These are phyloP conservation scores for Shinisaurus crocodilurus DNA, from an alignment of 2,113 vertebrate genomes.

Conservation along the genomic window DNA sequence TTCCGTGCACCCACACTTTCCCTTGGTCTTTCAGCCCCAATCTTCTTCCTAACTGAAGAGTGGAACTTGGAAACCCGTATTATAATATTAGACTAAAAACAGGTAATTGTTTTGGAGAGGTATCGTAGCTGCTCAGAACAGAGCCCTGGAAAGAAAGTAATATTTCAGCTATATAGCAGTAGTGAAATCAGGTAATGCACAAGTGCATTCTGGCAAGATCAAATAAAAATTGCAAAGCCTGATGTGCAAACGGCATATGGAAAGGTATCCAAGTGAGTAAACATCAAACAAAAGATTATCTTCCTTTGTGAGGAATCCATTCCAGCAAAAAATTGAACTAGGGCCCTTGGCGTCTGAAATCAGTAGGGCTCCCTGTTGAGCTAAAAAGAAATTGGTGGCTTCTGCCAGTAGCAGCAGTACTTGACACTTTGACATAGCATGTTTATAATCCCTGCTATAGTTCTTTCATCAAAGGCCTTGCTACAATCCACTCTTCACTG, in stretches of 20 bases:
- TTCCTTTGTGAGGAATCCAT: constrained; percentile 73
- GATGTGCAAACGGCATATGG: constrained; percentile 59
- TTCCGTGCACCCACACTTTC: background rate
- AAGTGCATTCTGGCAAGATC: constrained; percentile 50
- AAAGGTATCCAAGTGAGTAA: constrained; percentile 73
- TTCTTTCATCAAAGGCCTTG: constrained; percentile 20
- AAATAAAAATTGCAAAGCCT: constrained; percentile 44
- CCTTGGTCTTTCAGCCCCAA: background rate
- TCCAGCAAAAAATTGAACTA: constrained; percentile 73
- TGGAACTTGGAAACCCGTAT: background rate
- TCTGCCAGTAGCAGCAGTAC: constrained; percentile 13
- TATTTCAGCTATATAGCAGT: constrained; percentile 11
- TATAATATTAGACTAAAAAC: constrained; percentile 6
- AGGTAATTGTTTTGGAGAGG: constrained; percentile 36
- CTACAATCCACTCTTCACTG: background rate
- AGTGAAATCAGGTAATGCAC: constrained; percentile 30
- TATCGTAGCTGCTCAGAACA: constrained; percentile 36
- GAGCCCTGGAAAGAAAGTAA: constrained; percentile 16
- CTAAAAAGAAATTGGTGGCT: constrained; percentile 23
- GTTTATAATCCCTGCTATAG: background rate
- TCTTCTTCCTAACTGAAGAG: background rate
- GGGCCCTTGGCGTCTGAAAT: constrained; percentile 62
- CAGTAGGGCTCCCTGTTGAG: constrained; percentile 52
- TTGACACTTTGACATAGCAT: background rate
- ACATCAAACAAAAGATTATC: constrained; percentile 75